phyloP scores from a whole-genome alignment of 2,113 vertebrate genomes.

The Phylloscopus whistleri region DNA sequence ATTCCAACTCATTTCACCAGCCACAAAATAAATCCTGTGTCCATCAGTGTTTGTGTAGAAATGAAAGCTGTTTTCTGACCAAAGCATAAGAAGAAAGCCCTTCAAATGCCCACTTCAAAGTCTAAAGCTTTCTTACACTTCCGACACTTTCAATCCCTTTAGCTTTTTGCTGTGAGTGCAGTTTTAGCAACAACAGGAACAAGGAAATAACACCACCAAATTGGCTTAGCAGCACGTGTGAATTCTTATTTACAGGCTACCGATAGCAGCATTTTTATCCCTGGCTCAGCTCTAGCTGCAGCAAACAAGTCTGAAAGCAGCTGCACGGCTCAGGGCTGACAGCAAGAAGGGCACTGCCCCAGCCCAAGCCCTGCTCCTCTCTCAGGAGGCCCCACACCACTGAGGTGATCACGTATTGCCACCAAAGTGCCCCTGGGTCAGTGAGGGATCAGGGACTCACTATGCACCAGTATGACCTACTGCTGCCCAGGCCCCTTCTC shows the following conservation, averaged over 20 bases:
- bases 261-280: background rate
- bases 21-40: background rate
- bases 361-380: background rate
- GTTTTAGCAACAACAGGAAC: slow-evolving; percentile 15
- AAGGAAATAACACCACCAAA: background rate
- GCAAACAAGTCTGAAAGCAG: background rate
- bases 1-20: background rate
- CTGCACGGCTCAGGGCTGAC: background rate
- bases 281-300: background rate
- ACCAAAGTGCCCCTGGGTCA: fast-evolving
- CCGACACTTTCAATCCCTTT: background rate
- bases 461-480: fast-evolving
- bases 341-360: background rate
- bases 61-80: background rate
- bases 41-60: background rate
- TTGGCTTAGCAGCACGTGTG: background rate
- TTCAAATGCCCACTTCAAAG: background rate
- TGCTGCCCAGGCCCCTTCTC: background rate
- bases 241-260: slow-evolving; percentile 22
- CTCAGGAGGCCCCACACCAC: background rate
- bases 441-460: background rate
- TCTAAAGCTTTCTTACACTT: background rate
- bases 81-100: background rate
- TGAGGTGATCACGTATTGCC: fast-evolving
- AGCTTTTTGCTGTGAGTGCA: background rate